phyloP scores from a whole-genome alignment of 2,797 vertebrate species.

The Streptopelia turtur region DNA sequence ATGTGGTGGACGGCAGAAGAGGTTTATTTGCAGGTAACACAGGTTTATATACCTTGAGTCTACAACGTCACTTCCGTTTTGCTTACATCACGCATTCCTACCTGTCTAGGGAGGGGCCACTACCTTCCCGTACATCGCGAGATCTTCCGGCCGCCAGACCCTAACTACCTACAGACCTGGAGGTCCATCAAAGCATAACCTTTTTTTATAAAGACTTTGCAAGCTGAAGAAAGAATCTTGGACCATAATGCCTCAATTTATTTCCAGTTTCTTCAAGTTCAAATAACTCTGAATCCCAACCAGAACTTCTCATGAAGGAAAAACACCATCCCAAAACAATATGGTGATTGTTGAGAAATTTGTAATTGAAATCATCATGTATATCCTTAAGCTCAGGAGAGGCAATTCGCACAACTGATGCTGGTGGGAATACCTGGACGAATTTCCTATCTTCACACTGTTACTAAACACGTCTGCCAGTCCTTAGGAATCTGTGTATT shows the following conservation, averaged over 20 bases:
- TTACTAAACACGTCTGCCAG: background rate
- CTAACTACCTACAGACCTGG: no score
- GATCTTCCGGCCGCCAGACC: no score
- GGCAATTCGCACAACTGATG: background rate
- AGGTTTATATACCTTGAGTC: no score
- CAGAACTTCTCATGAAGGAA: background rate
- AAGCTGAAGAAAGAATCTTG: background rate
- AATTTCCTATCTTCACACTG: background rate
- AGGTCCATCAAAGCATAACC: background rate
- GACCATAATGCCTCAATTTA: background rate
- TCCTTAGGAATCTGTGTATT: background rate
- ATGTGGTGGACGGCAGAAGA: no score
- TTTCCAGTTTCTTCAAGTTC: background rate
- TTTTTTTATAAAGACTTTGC: background rate
- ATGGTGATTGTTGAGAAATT: background rate
- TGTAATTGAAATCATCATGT: background rate
- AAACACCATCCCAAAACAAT: background rate
- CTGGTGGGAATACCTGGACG: background rate
- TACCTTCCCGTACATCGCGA: no score
- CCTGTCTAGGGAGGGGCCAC: no score
- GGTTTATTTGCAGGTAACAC: no score
- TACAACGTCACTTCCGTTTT: no score
- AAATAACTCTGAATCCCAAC: background rate
- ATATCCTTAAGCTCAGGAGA: background rate
- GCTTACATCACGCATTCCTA: no score